Evolutionary conservation across 2,797 vertebrate species (phyloP), one percentile per base, ranked within the genome.

Genomic region (Hafferia zeledoni): DNA sequence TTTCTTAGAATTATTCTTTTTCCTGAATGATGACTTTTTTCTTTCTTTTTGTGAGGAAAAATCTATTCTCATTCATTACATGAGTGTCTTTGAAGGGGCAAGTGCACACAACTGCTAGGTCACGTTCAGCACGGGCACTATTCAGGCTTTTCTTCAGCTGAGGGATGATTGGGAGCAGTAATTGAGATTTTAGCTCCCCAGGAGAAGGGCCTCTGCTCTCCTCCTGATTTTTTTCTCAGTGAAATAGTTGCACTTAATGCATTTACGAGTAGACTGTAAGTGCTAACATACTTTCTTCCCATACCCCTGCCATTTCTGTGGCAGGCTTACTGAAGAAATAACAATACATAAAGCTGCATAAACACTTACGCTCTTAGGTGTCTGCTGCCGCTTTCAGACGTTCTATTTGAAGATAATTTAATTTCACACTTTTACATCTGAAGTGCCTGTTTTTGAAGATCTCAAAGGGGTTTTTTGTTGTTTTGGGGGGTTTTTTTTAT

Each of bases 301-400:
- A 11, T 47, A 69, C 11, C 49, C 64, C 46, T 93, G 84, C 82
- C 71, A 87, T 87, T 83, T 90, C 56, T 2, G 2, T 87, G 77
- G 60, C 88, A 92, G 53, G 8, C 56, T 86, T 44, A 68, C 71
- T 89, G 68, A 83, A 79, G 81, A 92, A 97, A 87, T 91, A 93
- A 79, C 56, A 94, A 49, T 87, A 64, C 49, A 64, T 93, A 89
- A 95, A 77, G 37, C 70, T 83, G 56, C 59, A 35, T 80, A 92
- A 95, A 94, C 75, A 70, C 79, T 83, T 69, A n/a, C 72, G 22
- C 83, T 50, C 71, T 83, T 68, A 7, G 5, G 41, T 77, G 44
- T 50, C 86, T 84, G 70, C 68, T 94, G 80, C 92, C 60, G 67
- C 37, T 90, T 67, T 64, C 31, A 72, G 17, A 67, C 93, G 82